Base-by-base conservation (phyloP, 2,113 vertebrate genomes). In the Oriolus oriolus region DNA sequence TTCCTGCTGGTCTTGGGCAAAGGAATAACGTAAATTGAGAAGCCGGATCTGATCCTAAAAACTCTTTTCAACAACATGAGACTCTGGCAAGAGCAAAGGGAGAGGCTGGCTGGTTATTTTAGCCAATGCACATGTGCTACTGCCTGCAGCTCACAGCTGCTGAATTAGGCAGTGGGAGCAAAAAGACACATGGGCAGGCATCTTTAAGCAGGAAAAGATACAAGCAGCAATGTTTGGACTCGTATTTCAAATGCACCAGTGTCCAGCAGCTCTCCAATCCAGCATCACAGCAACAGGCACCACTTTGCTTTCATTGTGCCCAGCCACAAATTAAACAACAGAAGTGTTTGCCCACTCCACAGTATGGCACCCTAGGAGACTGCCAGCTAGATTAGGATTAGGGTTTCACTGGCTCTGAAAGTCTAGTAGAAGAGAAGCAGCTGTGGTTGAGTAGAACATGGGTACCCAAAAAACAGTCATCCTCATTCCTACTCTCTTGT, bases 101-200 rank as follows among this genome's bases (percentile, higher is more conserved):
- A 78, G 79, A 93, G 88, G 30, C 86, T 78, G 76, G 69, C 37
- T 84, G 65, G 90, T 88, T 95, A 94, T 96, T 96, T 97, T 95
- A 95, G 90, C 96, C 96, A 95, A 89, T n/a, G 85, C 95, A 96
- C 76, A 84, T 94, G 92, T 90, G 92, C 88, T 95, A 30, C 73
- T 92, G 96, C 92, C 69, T 89, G 92, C 92, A 94, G 93, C 73
- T 85, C 93, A 87, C 96, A 97, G 96, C 95, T 96, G 96, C 96
- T 75, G 83, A 95, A 84, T 68, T 78, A 68, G 83, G 83, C 73
- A 71, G 39, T n/a, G 41, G 80, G 56, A 90, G 56, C 64, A 66
- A 45, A 68, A 76, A 94, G 59, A 60, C 95, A 52, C 71, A 84
- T 2, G 0, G 59, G 64, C 87, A 78, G 71, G 73, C 93, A 94